Evolutionary conservation across 1,140 invertebrate species (phyloP).

Genomic region (Drosophila triauraria): DNA sequence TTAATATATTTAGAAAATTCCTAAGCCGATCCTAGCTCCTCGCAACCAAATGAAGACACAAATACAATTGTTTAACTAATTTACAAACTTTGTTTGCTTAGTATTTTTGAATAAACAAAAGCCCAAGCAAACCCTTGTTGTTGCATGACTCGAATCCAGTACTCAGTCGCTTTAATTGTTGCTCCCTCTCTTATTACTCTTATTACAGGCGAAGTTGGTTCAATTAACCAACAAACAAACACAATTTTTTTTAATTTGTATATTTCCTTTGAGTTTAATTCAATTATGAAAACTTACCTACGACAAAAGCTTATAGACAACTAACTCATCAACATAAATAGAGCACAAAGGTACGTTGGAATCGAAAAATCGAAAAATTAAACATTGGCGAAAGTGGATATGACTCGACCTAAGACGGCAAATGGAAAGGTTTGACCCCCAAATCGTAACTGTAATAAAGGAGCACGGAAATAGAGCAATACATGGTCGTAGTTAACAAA

Average conservation of each 20-base stretch:
- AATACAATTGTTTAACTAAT: conserved; percentile 62
- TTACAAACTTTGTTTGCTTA: conserved; percentile 54
- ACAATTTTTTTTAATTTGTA: conserved; percentile 54
- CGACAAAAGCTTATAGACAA: conserved; percentile 56
- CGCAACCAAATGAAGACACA: conserved; percentile 70
- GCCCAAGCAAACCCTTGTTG: conserved; percentile 26
- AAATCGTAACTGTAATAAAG: conserved; percentile 16
- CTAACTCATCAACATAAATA: conserved; percentile 39
- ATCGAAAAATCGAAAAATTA: conserved; percentile 37
- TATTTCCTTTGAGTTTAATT: conserved; percentile 71
- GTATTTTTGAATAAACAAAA: conserved; percentile 49
- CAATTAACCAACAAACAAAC: conserved; percentile 49
- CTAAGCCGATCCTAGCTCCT: conserved; percentile 58
- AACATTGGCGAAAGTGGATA: conserved; percentile 50
- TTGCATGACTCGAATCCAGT: conserved; percentile 37
- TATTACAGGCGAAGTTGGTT: conserved; percentile 66
- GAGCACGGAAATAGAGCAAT: conserved; percentile 34
- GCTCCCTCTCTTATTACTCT: conserved; percentile 30
- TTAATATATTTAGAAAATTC: conserved; percentile 42
- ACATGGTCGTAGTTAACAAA: conserved; percentile 29
- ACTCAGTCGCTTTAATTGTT: conserved; percentile 7
- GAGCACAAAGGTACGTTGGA: conserved; percentile 43
- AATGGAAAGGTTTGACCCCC: conserved; percentile 39
- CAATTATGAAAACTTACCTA: conserved; percentile 71
- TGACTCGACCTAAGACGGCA: conserved; percentile 44